Evolutionary conservation across 2,888 invertebrate genomes (phyloP), one percentile per base, ranked within the genome.

Genomic region (Tricholauxania praeusta): DNA sequence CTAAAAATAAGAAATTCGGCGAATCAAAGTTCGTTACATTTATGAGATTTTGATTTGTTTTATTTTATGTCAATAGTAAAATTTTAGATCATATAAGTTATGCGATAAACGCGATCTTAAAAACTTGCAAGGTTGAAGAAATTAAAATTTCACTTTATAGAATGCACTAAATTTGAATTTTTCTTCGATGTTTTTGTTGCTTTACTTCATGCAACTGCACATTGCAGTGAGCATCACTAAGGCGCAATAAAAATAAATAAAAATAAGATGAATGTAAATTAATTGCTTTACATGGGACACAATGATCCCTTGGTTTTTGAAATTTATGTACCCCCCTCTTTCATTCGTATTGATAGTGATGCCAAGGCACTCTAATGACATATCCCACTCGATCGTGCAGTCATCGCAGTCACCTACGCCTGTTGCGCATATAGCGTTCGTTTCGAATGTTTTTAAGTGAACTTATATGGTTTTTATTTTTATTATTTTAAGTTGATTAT

Each of bases 191-290:
- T 8, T 2, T 10, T 1, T 8, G 39, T 4, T 39, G 39, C 39
- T 39, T 8, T 4, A 39, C 39, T 28, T 28, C 28, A 28, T 28
- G 28, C 28, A 28, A 28, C 28, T 28, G 28, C 2, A 28, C 1
- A 39, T 10, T 39, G 10, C 39, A 39, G 39, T 10, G 39, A 39
- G 7, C 39, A 39, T 39, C 39, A 57, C 15, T 57, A 57, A 5
- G 28, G 12, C 57, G 57, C 57, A 57, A 57, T 57, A 22, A 57
- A 57, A 57, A 57, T 57, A 57, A 57, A 57, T 28, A 57, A 28
- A 15, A 28, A 39, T 39, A 10, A 39, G 5, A 39, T 39, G 57
- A 22, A 28, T 28, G 57, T 28, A 28, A 57, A 57, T 28, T 57
- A 22, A 57, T 28, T 15, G 22, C 57, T 22, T 57, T 57, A 57